These are phyloP conservation scores for Microdon myrmicae DNA, from an alignment of 2,888 invertebrate genomes.

Conservation along the genomic window DNA sequence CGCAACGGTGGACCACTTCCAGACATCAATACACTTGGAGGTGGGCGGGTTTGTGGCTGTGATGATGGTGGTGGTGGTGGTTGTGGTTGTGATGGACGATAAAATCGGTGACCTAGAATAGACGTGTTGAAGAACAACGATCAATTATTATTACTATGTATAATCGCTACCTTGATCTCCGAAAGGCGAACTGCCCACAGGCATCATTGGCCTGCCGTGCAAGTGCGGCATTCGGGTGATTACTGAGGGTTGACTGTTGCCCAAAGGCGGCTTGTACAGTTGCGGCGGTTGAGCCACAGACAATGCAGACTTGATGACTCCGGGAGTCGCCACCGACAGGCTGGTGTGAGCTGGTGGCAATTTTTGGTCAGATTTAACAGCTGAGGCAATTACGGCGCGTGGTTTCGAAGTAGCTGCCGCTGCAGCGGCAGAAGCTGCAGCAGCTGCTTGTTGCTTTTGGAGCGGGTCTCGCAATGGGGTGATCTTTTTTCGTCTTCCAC, in stretches of 20 bases:
- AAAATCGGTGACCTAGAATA: slow-evolving; percentile 57
- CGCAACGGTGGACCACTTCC: slow-evolving; percentile 47
- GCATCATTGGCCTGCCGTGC: slow-evolving; percentile 48
- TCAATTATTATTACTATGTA: background rate
- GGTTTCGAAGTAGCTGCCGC: slow-evolving; percentile 37
- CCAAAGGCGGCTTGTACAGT: slow-evolving; percentile 67
- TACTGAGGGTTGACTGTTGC: slow-evolving; percentile 69
- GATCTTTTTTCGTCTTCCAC: slow-evolving; percentile 66
- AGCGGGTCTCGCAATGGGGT: slow-evolving; percentile 65
- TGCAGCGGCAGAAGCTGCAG: slow-evolving; percentile 68
- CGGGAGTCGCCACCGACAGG: slow-evolving; percentile 16
- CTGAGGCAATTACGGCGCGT: slow-evolving; percentile 1
- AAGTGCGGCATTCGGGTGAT: slow-evolving; percentile 73
- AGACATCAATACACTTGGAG: slow-evolving; percentile 15
- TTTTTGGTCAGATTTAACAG: slow-evolving; percentile 15
- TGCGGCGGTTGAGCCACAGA: slow-evolving; percentile 68
- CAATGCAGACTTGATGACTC: slow-evolving; percentile 53
- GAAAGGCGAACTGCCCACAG: slow-evolving; percentile 32
- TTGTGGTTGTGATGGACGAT: slow-evolving; percentile 54
- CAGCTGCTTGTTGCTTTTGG: slow-evolving; percentile 69
- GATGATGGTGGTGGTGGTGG: slow-evolving; percentile 12
- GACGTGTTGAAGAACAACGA: background rate
- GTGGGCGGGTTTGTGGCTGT: slow-evolving; percentile 15
- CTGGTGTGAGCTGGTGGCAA: slow-evolving; percentile 5
- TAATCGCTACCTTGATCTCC: slow-evolving; percentile 55